Conservation (phyloP, 2,797 vertebrate species). For the Pantherophis alleghaniensis region DNA sequence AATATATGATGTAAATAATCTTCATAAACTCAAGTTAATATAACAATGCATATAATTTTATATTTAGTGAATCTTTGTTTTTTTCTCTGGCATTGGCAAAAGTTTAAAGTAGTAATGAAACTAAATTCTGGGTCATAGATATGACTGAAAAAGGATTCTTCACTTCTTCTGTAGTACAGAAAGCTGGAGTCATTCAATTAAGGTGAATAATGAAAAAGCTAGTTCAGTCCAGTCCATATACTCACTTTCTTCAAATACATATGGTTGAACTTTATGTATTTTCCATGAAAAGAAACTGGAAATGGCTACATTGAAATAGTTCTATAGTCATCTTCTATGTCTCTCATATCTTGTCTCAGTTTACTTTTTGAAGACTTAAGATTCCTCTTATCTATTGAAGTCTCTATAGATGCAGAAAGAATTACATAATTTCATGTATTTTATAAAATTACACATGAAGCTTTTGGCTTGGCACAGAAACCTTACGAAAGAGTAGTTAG, state of each 20-base stretch:
- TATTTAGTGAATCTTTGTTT: background rate
- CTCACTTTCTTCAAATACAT: background rate
- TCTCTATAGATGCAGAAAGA: background rate
- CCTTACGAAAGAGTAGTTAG: background rate
- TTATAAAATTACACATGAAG: background rate
- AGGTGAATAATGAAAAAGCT: background rate
- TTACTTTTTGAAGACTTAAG: background rate
- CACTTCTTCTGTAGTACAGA: background rate
- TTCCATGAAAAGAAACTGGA: background rate
- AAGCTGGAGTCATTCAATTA: background rate
- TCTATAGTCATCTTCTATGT: background rate
- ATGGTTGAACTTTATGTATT: background rate
- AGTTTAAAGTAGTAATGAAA: background rate
- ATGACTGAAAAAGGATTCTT: background rate
- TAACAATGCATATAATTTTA: background rate
- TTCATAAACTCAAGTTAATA: background rate
- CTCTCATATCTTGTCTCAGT: background rate
- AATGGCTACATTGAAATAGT: background rate
- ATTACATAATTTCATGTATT: background rate
- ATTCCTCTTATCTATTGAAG: background rate
- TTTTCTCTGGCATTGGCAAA: background rate
- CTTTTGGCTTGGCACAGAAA: background rate
- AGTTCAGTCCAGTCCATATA: background rate
- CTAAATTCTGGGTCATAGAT: background rate
- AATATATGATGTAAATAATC: background rate